These are phyloP conservation scores for Odontomyia ornata DNA, from an alignment of 2,888 invertebrate species.

Conservation along the genomic window DNA sequence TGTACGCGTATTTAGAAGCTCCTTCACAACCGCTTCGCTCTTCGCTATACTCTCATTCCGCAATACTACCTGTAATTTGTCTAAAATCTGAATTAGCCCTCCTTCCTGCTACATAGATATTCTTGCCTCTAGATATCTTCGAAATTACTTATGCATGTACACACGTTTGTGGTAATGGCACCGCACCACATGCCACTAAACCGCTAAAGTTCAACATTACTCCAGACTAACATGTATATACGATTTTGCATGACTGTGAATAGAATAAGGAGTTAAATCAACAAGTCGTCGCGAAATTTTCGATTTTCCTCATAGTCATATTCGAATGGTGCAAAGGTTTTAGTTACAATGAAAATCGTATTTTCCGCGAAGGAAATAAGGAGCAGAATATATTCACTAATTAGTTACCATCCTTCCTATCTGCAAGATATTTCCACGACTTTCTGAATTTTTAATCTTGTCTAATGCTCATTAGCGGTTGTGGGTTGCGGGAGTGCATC, in stretches of 20 bases:
- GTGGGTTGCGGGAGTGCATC: no score
- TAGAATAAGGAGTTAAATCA: background rate
- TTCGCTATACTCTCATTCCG: no score
- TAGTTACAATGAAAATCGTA: no score
- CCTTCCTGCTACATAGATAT: no score
- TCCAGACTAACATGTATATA: background rate
- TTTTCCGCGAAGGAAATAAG: no score
- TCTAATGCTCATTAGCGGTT: background rate
- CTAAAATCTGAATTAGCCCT: background rate
- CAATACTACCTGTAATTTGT: background rate
- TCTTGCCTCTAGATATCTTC: no score
- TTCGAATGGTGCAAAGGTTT: no score
- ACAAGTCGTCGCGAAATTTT: background rate
- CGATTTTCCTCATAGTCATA: background rate
- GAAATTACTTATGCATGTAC: background rate
- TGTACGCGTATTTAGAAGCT: no score
- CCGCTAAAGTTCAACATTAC: background rate
- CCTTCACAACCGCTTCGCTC: no score
- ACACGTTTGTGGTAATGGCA: background rate
- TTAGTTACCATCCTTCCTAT: background rate
- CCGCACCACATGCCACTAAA: constrained; percentile 1
- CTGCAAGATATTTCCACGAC: no score
- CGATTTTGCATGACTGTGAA: no score
- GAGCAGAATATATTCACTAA: background rate
- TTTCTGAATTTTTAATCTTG: background rate